Evolutionary conservation across 2,797 vertebrate genomes (phyloP).

Genomic region (Coilia nasus): DNA sequence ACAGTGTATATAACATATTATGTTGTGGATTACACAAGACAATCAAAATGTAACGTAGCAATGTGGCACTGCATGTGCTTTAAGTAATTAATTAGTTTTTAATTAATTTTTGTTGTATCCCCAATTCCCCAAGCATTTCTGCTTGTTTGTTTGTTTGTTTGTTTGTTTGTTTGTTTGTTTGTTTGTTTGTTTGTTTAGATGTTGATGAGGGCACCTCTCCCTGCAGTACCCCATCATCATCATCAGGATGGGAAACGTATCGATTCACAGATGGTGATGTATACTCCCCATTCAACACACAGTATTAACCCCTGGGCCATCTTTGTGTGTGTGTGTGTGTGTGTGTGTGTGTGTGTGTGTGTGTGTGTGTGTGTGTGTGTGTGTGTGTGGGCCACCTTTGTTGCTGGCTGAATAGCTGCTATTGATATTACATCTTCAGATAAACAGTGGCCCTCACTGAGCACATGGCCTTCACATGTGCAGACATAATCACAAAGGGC

Average conservation of each 20-base stretch:
- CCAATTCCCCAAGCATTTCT: neutral
- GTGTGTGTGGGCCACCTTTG: neutral
- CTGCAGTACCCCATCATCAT: conserved; percentile 67
- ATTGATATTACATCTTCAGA: neutral
- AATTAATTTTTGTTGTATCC: neutral
- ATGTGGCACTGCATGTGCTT: no score
- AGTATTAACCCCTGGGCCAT: neutral
- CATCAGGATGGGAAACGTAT: conserved; percentile 71
- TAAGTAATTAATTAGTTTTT: neutral
- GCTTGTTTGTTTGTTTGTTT: neutral
- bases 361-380: no score
- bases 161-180: neutral
- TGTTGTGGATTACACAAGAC: no score
- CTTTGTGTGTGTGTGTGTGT: no score
- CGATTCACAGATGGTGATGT: conserved; percentile 77
- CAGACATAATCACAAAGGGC: neutral
- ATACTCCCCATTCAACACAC: neutral
- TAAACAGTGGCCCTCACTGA: neutral
- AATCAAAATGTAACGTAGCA: no score
- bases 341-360: no score
- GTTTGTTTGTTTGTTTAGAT: conserved; percentile 57
- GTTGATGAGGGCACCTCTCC: conserved; percentile 71
- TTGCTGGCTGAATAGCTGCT: neutral
- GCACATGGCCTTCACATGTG: neutral
- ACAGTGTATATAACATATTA: no score